Evolutionary conservation across 64 coral and sea anemone genomes (phyloP), one percentile per base, ranked within the genome.

Genomic region (Platygyra sinensis): DNA sequence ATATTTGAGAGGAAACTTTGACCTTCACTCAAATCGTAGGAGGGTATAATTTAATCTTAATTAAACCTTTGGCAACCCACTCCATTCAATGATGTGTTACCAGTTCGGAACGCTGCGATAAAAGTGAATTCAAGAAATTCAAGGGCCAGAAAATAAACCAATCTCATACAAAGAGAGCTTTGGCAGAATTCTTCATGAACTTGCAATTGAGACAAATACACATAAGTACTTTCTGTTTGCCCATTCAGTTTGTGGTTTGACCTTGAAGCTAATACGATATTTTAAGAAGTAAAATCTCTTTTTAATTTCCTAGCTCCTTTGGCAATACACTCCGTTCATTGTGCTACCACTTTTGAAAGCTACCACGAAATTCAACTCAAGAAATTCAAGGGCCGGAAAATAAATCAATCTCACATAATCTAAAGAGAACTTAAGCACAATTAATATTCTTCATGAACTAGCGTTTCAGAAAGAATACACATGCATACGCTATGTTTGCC

Each of bases 181-280:
- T 29, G 12, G 24, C 22, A 69, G 22, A 69, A n/a, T 69, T 27
- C 22, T 11, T 24, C n/a, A 27, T 69, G 22, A 69, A 69, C 65
- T 69, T 69, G 22, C 10, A 7, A 24, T 11, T 27, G 25, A 24
- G 5, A 69, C n/a, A 67, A 69, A 69, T 69, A 25, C 22, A 14
- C 13, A 8, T 16, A 57, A 15, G 10, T 14, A 15, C 54, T 7
- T 57, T 57, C 22, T 69, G 22, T 29, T 28, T 11, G n/a, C 10
- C 24, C 25, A 20, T 69, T n/a, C 30, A 54, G n/a, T 30, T 80
- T 80, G 78, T 79, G 76, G 76, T 79, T 50, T 79, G 76, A 57
- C 76, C 76, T 79, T 55, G 3, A 16, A 52, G 22, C 55, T 29
- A 59, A 55, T 25, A 28, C n/a, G 1, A 27, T 24, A 25, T 69